Evolutionary conservation across 2,797 vertebrate species (phyloP).

Genomic region (Acanthurus tractus): DNA sequence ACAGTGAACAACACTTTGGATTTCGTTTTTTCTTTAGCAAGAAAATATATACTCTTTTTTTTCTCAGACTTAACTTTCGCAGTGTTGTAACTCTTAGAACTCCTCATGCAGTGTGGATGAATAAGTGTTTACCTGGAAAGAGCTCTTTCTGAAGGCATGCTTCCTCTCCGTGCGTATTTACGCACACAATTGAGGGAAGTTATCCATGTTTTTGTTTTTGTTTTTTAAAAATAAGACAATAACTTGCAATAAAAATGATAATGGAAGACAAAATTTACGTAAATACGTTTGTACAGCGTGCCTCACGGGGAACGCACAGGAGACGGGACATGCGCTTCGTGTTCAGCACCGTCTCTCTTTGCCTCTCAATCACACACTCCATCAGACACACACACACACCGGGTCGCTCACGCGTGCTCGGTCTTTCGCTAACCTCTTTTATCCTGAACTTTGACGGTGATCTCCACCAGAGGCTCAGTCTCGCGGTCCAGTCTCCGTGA

Average conservation of each 20-base stretch:
- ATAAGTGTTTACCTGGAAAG: too few species aligned
- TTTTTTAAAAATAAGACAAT: neutral
- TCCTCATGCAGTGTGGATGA: too few species aligned
- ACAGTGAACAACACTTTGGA: too few species aligned
- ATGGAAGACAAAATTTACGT: accelerated
- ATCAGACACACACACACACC: conserved; percentile 6
- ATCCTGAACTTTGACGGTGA: conserved; percentile 86
- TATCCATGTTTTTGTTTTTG: too few species aligned
- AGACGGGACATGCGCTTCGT: neutral
- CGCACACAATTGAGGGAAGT: conserved; percentile 7
- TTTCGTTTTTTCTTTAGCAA: too few species aligned
- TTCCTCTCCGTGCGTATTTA: conserved; percentile 44
- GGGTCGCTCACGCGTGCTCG: neutral
- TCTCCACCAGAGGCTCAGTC: conserved; percentile 85
- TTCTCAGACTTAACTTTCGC: too few species aligned
- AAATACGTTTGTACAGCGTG: neutral
- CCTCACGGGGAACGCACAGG: neutral
- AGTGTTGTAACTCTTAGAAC: neutral
- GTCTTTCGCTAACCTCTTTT: conserved; percentile 80
- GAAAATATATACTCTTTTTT: too few species aligned
- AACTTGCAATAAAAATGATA: too few species aligned
- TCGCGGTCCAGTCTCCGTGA: conserved; percentile 88
- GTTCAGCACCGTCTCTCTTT: neutral
- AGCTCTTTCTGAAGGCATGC: too few species aligned
- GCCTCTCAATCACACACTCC: neutral